Evolutionary conservation across 2,113 vertebrate species (phyloP), one percentile per base, ranked within the genome.

Genomic region (Triplophysa siluroides): DNA sequence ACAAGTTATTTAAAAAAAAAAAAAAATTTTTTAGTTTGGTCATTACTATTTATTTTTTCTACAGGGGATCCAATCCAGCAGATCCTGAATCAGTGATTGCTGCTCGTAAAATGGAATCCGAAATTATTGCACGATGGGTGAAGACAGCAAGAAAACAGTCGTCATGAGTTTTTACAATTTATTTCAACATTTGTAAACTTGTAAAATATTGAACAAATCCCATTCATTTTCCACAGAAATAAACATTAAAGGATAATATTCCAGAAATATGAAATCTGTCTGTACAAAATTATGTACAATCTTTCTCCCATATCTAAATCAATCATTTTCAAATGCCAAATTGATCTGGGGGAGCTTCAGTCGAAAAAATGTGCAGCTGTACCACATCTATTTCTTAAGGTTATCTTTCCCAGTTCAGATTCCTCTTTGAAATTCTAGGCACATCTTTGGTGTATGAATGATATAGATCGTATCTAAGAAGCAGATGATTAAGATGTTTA

Each of bases 111-210:
- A 88, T 89, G 0, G 97, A 98, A 81, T 92, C 94, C 0, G 63
- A 75, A 9, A 80, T 95, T 80, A 96, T 98, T 18, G 16, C 38
- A 0, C 29, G 87, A 73, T 98, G 97, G 97, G 94, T 97, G 76
- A 85, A 91, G 81, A 77, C 68, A 69, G 91, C 89, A 78, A 84
- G 82, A 74, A 75, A 6, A 19, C 54, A 84, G 63, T 47, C 69
- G 54, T n/a, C n/a, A 29, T 82, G 38, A 84, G 2, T 23, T 45
- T 58, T 1, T 29, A 63, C 43, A 65, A 10, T 69, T 61, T 67
- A 78, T 80, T 82, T 29, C 13, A 52, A 58, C 52, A 21, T 58
- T 60, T 71, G 38, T 18, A 45, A 74, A 41, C 45, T 45, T 73
- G 61, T 56, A 58, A 74, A 38, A 74, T 56, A 64, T 60, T 41